Base-by-base conservation (phyloP, 2,888 invertebrate genomes). In the Eugnorisma glareosa region DNA sequence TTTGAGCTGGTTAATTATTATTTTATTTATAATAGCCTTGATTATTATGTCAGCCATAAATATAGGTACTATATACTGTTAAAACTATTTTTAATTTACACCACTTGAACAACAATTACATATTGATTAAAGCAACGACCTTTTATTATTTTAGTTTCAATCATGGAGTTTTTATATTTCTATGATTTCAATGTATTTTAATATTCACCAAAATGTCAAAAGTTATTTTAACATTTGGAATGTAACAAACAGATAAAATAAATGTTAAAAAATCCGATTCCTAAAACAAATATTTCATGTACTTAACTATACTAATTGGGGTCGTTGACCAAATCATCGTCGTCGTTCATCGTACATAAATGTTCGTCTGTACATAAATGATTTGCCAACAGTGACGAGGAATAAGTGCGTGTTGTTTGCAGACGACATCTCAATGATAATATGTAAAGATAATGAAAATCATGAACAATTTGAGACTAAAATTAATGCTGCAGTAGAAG, bases 1-100 rank as follows among this genome's bases (percentile, higher is more conserved):
- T 21, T 75, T 64, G 3, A 57, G 28, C 11, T 57, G 18, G 3
- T 43, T 43, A 28, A 21, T 24, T 18, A 31, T 13, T 18, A 28
- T 48, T 45, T n/a, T 75, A 37, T 37, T 67, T 54, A 31, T 74
- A 69, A 83, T 66, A 73, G 45, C 54, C 72, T 78, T 73, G 54
- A 67, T 43, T 67, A 68, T 28, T 31, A 59, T 13, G 28, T 69
- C 8, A 45, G 35, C 35, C 24, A 69, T 66, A 64, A 57, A 80
- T 31, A 15, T 28, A 57, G 15, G 11, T 54, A 54, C 7, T 45
- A 1, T 18, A 8, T 3, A 57, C n/a, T 54, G 31, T 48, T 57
- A 68, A 7, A 31, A 72, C 64, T 69, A 73, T 73, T 57, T 70
- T 24, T 66, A n/a, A n/a, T n/a, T 59, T 7, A 61, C 18, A 63